Evolutionary conservation across 2,888 invertebrate species (phyloP).

Genomic region (Ligdia adustata): DNA sequence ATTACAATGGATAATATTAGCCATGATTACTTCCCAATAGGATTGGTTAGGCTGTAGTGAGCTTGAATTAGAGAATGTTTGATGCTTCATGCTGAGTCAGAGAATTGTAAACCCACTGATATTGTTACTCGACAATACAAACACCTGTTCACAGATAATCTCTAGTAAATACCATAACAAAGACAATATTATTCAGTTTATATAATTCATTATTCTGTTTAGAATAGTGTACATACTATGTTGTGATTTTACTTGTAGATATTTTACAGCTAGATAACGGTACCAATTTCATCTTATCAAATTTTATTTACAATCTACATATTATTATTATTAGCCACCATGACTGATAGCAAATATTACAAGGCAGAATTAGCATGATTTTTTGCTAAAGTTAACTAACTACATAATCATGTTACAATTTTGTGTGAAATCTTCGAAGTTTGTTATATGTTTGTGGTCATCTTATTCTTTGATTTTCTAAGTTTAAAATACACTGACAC

Average conservation of each 20-base stretch:
- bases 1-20: conserved; percentile 15
- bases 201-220: neutral
- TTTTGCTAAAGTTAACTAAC: too few species aligned
- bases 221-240: conserved; percentile 1
- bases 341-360: neutral
- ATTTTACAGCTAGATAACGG: neutral
- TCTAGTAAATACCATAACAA: neutral
- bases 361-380: neutral
- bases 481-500: too few species aligned
- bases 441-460: too few species aligned
- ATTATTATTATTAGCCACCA: conserved; percentile 1
- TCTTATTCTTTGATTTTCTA: too few species aligned
- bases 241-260: neutral
- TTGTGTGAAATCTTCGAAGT: too few species aligned
- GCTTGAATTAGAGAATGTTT: conserved; percentile 1
- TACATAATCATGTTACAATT: too few species aligned
- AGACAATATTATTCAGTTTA: neutral
- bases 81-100: neutral
- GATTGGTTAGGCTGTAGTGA: neutral
- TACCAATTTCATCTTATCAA: conserved; percentile 3
- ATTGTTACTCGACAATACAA: neutral
- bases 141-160: neutral
- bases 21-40: conserved; percentile 10
- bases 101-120: neutral
- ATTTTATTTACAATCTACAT: conserved; percentile 2